Evolutionary conservation across 2,797 vertebrate genomes (phyloP).

Genomic region (Prionace glauca): DNA sequence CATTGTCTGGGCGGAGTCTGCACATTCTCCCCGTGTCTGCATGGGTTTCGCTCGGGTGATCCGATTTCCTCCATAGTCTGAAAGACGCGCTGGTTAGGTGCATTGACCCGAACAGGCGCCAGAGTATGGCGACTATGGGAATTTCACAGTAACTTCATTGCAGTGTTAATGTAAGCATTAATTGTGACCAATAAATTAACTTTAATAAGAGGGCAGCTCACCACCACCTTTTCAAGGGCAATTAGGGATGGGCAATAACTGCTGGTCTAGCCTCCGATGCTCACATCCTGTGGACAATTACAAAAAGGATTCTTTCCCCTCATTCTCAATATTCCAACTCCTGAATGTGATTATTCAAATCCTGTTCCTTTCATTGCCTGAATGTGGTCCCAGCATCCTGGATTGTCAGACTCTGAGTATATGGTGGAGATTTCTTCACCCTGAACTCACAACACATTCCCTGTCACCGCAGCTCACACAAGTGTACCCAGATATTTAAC

Average conservation of each 20-base stretch:
- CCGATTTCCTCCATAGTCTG: no score
- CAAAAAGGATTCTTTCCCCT: not conserved
- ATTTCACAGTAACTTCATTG: no score
- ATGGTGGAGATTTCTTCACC: not conserved
- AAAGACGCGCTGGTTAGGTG: no score
- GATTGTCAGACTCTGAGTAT: not conserved
- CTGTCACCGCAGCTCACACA: not conserved
- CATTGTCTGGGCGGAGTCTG: no score
- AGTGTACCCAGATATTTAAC: not conserved
- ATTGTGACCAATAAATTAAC: no score
- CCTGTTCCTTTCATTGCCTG: not conserved
- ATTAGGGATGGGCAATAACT: not conserved
- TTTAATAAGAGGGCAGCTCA: not conserved
- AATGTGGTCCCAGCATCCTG: not conserved
- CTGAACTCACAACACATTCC: not conserved
- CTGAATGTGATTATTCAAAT: not conserved
- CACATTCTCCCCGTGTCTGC: no score
- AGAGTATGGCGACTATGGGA: no score
- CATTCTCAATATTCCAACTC: not conserved
- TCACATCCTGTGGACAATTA: not conserved
- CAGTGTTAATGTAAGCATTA: no score
- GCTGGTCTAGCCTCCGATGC: not conserved
- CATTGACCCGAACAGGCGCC: no score
- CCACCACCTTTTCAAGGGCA: not conserved
- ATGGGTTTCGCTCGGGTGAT: no score